Base-by-base conservation (phyloP, 2,888 invertebrate genomes). In the Mesorhabditis sp. region DNA sequence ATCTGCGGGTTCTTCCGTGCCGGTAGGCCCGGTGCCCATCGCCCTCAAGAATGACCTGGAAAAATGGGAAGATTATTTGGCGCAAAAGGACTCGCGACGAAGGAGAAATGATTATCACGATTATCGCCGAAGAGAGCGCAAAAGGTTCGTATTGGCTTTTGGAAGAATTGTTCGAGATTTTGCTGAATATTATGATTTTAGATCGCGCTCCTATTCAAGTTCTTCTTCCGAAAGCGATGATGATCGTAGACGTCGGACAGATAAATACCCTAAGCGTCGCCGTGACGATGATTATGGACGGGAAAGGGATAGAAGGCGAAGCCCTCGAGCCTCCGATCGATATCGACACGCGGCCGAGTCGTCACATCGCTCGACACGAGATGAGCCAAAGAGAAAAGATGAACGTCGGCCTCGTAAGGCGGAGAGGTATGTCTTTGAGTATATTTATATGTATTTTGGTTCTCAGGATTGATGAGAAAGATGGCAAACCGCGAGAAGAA, bases 21-120 rank as follows among this genome's bases (percentile, higher is more conserved):
- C 58, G 7, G 58, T 10, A 13, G 58, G 58, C 10, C 58, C 58
- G 58, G 58, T 50, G 58, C 58, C 58, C n/a, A 50, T 50, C 58
- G n/a, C 7, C 7, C n/a, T 13, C 7, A n/a, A 13, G 7, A 6
- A 62, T 10, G 6, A 62, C 63, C 10, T n/a, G 64, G 69, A 72
- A 10, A 64, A 61, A n/a, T 72, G 72, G 72, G 62, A 72, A 10
- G 67, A 65, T 45, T 72, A 69, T 50, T 45, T 69, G 67, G 58
- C 58, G 43, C 61, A 66, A 62, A 66, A 69, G 43, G 69, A 66
- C 43, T 43, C 28, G 45, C 64, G 58, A 61, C 45, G 50, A 50
- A n/a, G 58, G 58, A 50, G 58, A 50, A 50, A 50, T 10, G 58
- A 50, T 28, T 28, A 28, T 28, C 45, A 65, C n/a, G 61, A 62